Base-by-base conservation (phyloP, 2,797 vertebrate species). In the Lacerta viridis region DNA sequence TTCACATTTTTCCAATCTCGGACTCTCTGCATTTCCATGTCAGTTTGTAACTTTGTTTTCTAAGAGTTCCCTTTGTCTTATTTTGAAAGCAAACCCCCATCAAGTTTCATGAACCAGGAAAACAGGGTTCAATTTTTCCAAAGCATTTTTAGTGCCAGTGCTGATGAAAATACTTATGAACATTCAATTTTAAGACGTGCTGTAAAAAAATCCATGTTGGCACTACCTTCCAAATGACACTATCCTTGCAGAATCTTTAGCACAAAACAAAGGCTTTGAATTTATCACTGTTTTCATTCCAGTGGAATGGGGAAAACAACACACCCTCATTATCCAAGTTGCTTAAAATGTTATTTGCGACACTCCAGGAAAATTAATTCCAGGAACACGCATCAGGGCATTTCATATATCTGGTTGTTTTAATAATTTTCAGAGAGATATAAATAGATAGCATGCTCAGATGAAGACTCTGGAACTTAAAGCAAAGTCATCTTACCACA, bases 331-430 rank as follows among this genome's bases (percentile, higher is more conserved):
- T 83, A 61, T 82, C 18, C 46, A 77, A 83, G 69, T 43, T 76
- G 72, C 41, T 90, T 84, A 69, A 76, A 81, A 85, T 84, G 15
- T 75, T 80, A 74, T 68, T 84, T 80, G 43, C 71, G 69, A 25
- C 79, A 55, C 27, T 7, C 59, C 66, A 80, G 18, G 83, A 82
- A 84, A 89, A 72, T 77, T 79, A 80, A 83, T 83, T 84, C 80
- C 55, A 27, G 66, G 77, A 69, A 76, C 29, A 76, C 13, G 41
- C 11, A 75, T 68, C 59, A 87, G 39, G 29, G 5, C 71, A 59
- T 84, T 81, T 75, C 82, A 69, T 74, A 75, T 41, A 87, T 87
- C 18, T 87, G 77, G 59, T 55, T 68, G 59, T 84, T 68, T 80
- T 69, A 80, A 80, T 68, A 84, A 69, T 69, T 41, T 69, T 81